Percentiles rank a stretch among this genome's conserved stretches.
Conservation (phyloP, 2,113 vertebrate genomes). For the Mustela lutreola region DNA sequence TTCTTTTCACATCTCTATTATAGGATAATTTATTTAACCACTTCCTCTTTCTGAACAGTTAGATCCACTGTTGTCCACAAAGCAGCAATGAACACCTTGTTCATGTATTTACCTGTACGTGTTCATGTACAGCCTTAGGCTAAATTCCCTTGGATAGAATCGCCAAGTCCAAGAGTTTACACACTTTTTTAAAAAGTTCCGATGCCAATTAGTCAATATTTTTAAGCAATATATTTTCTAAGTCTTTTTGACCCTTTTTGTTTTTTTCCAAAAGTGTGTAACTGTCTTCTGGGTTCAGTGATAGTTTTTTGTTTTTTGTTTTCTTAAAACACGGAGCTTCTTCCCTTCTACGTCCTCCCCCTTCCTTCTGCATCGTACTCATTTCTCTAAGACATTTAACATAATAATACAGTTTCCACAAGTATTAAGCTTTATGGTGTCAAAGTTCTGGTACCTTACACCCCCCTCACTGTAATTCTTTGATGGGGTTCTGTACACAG, state of each 20-base stretch:
- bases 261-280: not conserved
- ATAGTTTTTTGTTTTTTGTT: not conserved
- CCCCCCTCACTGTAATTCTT: not conserved
- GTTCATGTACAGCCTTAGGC: not conserved
- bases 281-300: not conserved
- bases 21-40: not conserved
- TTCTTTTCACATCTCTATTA: not conserved
- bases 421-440: not conserved
- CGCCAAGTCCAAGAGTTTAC: not conserved
- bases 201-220: not conserved
- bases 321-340: not conserved
- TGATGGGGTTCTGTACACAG: fast-evolving
- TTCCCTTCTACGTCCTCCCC: not conserved
- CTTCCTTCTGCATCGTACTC: not conserved
- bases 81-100: not conserved
- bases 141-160: not conserved
- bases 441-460: not conserved
- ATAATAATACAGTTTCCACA: not conserved
- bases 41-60: not conserved
- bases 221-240: conserved; percentile 38
- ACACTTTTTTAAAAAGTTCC: not conserved
- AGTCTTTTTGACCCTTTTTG: not conserved
- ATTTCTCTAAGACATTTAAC: conserved; percentile 10
- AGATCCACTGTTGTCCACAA: not conserved
- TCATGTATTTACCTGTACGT: not conserved